Conservation (phyloP, 1,140 invertebrate species). For the Zaprionus lachaisei region DNA sequence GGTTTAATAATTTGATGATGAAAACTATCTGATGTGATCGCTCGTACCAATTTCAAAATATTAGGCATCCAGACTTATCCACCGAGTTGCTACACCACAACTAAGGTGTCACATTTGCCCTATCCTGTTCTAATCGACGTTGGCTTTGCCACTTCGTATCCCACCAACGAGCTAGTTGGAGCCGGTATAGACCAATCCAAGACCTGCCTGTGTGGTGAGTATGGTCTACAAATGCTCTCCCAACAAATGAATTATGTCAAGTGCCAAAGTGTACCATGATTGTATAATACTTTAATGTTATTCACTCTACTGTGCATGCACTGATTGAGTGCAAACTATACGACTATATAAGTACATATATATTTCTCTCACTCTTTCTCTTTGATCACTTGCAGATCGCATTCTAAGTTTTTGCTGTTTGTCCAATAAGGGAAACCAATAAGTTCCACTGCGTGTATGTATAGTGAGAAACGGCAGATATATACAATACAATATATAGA, state of each 20-base stretch:
- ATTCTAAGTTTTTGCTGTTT: constrained; percentile 59
- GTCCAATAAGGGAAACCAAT: constrained; percentile 40
- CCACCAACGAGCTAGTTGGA: constrained; percentile 14
- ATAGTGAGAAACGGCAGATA: constrained; percentile 9
- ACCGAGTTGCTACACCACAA: neutral
- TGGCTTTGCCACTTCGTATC: constrained; percentile 7
- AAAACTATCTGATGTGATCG: too few relatives aligned
- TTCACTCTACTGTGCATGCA: neutral
- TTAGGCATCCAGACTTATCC: neutral
- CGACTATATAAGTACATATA: neutral
- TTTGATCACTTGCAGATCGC: constrained; percentile 62
- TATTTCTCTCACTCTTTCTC: constrained; percentile 15
- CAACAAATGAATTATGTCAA: neutral
- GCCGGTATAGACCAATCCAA: constrained; percentile 14
- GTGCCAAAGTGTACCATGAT: neutral
- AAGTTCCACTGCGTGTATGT: constrained; percentile 40
- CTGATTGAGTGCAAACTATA: neutral
- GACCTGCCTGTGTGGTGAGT: constrained; percentile 42
- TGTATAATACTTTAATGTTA: neutral
- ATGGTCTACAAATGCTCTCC: constrained; percentile 21
- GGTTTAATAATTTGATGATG: too few relatives aligned
- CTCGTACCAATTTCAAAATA: neutral
- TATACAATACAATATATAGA: neutral
- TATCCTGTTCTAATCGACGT: neutral
- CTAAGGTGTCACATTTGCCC: neutral